These are phyloP conservation scores for Mythimna impura DNA, from an alignment of 2,888 invertebrate genomes.

Conservation along the genomic window DNA sequence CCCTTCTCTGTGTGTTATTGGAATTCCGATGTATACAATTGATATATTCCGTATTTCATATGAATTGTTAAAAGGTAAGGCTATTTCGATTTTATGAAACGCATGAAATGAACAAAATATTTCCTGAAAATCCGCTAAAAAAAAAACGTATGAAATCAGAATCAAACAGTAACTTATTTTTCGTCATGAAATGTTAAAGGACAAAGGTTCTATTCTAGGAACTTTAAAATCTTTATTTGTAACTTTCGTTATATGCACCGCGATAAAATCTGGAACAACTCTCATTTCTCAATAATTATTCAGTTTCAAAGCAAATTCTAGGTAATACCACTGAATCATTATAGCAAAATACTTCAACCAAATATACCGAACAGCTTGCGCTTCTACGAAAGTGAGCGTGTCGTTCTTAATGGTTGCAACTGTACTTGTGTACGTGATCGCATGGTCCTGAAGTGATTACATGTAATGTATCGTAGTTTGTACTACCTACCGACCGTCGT, in stretches of 20 bases:
- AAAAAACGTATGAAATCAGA: not conserved
- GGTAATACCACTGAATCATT: slow-evolving; percentile 30
- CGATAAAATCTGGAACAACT: not conserved
- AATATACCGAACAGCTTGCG: slow-evolving; percentile 23
- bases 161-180: not conserved
- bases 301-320: slow-evolving; percentile 20
- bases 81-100: slow-evolving; percentile 34
- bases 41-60: slow-evolving; percentile 54
- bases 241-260: not conserved
- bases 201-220: not conserved
- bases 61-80: slow-evolving; percentile 48
- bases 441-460: slow-evolving; percentile 68
- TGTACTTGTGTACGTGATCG: slow-evolving; percentile 56
- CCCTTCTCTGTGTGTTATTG: slow-evolving; percentile 61
- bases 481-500: slow-evolving; percentile 25
- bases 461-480: slow-evolving; percentile 55
- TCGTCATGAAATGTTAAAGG: not conserved
- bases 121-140: slow-evolving; percentile 13
- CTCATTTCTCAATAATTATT: slow-evolving; percentile 3
- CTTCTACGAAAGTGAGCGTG: slow-evolving; percentile 49
- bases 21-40: slow-evolving; percentile 61
- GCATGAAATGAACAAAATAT: slow-evolving; percentile 44
- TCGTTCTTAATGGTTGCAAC: slow-evolving; percentile 37
- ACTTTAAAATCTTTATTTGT: slow-evolving; percentile 8
- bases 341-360: slow-evolving; percentile 15